Conservation (phyloP, 2,888 invertebrate species). For the Synanthedon andrenaeformis region DNA sequence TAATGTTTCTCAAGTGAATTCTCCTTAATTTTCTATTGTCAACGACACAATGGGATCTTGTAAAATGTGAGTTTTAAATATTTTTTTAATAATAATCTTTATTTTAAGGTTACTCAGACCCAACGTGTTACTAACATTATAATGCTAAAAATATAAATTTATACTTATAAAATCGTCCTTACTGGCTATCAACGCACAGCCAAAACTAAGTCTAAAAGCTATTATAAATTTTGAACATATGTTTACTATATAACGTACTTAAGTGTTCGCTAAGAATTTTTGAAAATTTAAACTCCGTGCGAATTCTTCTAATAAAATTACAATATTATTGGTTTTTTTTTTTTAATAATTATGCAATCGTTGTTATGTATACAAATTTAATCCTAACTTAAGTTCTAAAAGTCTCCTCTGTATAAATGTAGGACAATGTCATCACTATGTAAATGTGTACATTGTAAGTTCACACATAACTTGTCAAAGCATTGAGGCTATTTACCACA, state of each 20-base stretch:
- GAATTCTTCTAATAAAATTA: neutral
- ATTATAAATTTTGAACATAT: too few relatives aligned
- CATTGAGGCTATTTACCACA: neutral
- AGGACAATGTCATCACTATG: constrained; percentile 39
- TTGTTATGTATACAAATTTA: constrained; percentile 1
- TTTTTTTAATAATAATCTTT: too few relatives aligned
- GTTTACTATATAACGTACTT: too few relatives aligned
- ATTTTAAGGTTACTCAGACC: too few relatives aligned
- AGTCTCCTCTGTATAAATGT: constrained; percentile 37
- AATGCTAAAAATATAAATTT: too few relatives aligned
- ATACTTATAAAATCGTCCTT: too few relatives aligned
- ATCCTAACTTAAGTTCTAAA: constrained; percentile 10
- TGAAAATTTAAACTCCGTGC: too few relatives aligned
- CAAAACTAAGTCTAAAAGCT: too few relatives aligned
- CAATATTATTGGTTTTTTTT: neutral
- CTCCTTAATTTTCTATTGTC: constrained; percentile 29
- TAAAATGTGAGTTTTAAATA: constrained; percentile 38
- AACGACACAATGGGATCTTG: constrained; percentile 48
- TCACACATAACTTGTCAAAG: neutral
- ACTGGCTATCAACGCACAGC: too few relatives aligned
- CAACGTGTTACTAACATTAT: too few relatives aligned
- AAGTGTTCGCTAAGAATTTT: too few relatives aligned
- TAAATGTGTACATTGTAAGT: neutral
- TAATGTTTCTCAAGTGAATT: constrained; percentile 40
- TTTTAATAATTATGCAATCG: neutral